phyloP scores from a whole-genome alignment of 1,140 invertebrate species.

The Zaprionus davidi region DNA sequence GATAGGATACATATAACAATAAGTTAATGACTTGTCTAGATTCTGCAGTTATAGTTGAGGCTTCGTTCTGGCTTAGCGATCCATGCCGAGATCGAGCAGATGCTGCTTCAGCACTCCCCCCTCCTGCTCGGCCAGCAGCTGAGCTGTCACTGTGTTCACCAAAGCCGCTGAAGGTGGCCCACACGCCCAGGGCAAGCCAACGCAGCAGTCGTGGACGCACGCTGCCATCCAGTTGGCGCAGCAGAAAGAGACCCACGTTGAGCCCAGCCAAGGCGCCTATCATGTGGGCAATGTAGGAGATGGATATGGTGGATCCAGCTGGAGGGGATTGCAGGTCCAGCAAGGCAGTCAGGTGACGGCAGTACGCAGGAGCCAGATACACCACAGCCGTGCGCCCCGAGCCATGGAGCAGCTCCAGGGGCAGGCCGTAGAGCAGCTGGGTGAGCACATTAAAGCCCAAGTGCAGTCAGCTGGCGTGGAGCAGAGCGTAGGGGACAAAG shows the following conservation, averaged over 20 bases:
- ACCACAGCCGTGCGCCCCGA: conserved; percentile 93
- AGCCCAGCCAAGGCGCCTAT: conserved; percentile 95
- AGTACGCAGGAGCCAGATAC: conserved; percentile 96
- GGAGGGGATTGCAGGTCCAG: conserved; percentile 84
- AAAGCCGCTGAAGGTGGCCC: conserved; percentile 95
- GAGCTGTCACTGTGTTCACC: conserved; percentile 87
- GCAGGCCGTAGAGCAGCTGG: conserved; percentile 94
- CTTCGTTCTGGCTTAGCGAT: conserved; percentile 29
- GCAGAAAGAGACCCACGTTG: conserved; percentile 94
- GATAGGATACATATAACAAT: too few relatives aligned
- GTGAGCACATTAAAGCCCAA: conserved; percentile 97
- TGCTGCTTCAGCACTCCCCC: conserved; percentile 77
- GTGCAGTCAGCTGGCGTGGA: conserved; percentile 98
- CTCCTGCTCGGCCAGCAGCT: conserved; percentile 75
- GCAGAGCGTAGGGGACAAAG: conserved; percentile 96
- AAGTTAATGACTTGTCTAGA: conserved; percentile 62
- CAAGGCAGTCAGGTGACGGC: conserved; percentile 89
- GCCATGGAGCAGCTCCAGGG: conserved; percentile 97
- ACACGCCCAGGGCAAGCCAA: conserved; percentile 97
- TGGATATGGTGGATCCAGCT: conserved; percentile 91
- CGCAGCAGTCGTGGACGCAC: conserved; percentile 95
- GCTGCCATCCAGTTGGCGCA: conserved; percentile 97
- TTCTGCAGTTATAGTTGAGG: conserved; percentile 57
- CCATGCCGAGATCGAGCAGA: conserved; percentile 78
- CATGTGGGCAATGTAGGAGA: conserved; percentile 97